Percentiles rank a stretch among this genome's conserved stretches.
Evolutionary conservation across 2,797 vertebrate species (phyloP).

Genomic region (Micropoecilia bifurca): DNA sequence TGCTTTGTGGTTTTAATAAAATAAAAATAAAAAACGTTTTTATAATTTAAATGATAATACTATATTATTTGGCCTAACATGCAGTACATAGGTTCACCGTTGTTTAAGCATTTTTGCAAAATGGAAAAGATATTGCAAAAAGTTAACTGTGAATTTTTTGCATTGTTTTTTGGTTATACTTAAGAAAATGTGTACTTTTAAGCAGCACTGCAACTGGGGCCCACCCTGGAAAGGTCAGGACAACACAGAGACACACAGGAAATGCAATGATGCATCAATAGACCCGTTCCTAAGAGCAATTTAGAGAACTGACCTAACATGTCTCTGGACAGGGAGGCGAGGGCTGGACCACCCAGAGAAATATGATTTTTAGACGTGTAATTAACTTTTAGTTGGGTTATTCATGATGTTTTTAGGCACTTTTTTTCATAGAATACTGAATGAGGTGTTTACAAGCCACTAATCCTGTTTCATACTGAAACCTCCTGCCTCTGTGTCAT

Average conservation of each 20-base stretch:
- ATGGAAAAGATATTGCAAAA: background rate
- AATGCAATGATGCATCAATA: background rate
- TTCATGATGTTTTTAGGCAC: background rate
- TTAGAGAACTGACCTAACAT: background rate
- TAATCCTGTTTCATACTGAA: background rate
- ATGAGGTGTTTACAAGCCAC: background rate
- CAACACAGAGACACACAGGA: background rate
- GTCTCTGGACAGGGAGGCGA: background rate
- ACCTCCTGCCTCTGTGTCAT: slow-evolving; percentile 6
- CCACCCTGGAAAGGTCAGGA: background rate
- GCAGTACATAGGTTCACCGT: background rate
- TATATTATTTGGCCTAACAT: background rate
- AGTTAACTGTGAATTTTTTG: background rate
- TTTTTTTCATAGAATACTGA: background rate
- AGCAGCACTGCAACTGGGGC: background rate
- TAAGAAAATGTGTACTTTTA: background rate
- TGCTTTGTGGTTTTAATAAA: background rate
- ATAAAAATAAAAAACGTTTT: no score
- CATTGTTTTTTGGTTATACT: background rate
- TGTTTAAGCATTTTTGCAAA: background rate
- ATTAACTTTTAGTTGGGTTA: background rate
- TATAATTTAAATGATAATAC: no score
- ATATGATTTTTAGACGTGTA: background rate
- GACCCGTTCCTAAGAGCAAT: background rate
- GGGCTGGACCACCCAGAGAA: background rate